Evolutionary conservation across 2,113 vertebrate species (phyloP).

Genomic region (Cyphomyrus plagiostoma): DNA sequence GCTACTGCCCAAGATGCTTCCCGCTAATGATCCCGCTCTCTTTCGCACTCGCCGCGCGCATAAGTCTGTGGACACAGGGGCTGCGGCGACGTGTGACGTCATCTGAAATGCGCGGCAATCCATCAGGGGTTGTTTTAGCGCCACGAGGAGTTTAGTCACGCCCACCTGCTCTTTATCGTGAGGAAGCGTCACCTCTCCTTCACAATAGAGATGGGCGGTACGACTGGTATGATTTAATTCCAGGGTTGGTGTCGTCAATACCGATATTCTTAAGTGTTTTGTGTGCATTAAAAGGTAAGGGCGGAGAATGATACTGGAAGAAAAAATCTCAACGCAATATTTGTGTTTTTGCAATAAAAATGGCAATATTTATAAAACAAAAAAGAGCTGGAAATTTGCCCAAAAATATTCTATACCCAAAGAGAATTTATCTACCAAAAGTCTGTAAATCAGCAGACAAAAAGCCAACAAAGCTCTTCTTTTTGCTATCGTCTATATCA

Average conservation of each 20-base stretch:
- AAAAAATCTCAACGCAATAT: neutral
- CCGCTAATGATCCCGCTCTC: neutral
- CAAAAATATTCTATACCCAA: neutral
- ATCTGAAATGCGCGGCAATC: constrained; percentile 15
- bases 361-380: neutral
- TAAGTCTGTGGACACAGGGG: neutral
- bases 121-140: neutral
- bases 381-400: neutral
- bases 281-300: neutral
- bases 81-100: constrained; percentile 7
- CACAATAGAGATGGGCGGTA: neutral
- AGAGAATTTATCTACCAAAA: neutral
- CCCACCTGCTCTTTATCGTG: neutral
- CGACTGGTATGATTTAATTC: neutral
- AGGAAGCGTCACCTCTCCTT: neutral
- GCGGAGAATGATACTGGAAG: neutral
- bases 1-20: neutral
- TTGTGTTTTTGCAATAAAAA: neutral
- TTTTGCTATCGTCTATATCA: neutral
- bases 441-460: neutral
- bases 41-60: neutral
- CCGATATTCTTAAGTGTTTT: neutral
- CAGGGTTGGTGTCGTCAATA: neutral
- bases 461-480: neutral
- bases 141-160: neutral